Conservation (phyloP, 2,113 vertebrate species). For the Papio anubis region DNA sequence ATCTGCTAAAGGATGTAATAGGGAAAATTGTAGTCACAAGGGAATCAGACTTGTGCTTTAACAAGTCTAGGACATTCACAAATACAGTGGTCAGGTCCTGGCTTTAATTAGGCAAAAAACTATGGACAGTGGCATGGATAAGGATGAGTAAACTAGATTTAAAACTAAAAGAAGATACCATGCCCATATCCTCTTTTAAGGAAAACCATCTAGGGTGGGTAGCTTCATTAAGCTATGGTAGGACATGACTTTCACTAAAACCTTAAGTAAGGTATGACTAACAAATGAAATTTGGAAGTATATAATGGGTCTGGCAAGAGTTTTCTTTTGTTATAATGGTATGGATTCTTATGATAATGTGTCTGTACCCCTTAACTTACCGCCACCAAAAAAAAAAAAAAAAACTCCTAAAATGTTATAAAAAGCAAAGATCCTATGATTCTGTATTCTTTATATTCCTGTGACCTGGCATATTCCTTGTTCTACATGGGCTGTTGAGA, state of each 20-base stretch:
- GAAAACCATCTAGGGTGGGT: background rate
- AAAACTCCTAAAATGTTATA: background rate
- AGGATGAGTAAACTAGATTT: background rate
- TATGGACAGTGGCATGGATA: background rate
- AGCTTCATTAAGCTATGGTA: background rate
- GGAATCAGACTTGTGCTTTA: slow-evolving; percentile 16
- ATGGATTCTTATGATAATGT: background rate
- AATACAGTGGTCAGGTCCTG: background rate
- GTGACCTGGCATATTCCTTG: background rate
- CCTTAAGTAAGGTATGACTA: background rate
- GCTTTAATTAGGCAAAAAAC: background rate
- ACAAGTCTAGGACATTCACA: background rate
- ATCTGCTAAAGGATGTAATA: background rate
- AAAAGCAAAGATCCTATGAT: background rate
- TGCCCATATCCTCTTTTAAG: background rate
- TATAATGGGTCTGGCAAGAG: background rate
- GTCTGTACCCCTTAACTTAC: background rate
- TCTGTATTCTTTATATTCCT: slow-evolving; percentile 10
- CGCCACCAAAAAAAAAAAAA: background rate
- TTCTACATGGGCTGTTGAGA: background rate
- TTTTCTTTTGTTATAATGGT: background rate
- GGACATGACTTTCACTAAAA: slow-evolving; percentile 18
- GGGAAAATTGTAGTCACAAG: background rate
- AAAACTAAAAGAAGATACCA: background rate
- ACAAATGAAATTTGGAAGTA: background rate